Conservation (phyloP, 2,888 invertebrate genomes). For the Rhagonycha fulva region DNA sequence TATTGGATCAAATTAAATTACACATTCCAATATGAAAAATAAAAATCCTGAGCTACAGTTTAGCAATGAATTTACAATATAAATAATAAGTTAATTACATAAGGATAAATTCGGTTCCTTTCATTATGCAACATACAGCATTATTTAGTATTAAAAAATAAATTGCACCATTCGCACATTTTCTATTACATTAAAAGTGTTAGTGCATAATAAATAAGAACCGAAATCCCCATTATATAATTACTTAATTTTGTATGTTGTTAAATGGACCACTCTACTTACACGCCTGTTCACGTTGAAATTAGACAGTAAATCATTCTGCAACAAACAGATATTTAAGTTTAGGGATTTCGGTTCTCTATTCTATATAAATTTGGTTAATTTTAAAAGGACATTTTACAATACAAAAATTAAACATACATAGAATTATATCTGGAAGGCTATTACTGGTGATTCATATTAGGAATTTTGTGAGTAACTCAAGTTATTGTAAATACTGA, state of each 20-base stretch:
- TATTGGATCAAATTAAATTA: neutral
- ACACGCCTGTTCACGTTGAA: conserved; percentile 57
- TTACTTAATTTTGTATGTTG: conserved; percentile 7
- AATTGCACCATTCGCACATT: neutral
- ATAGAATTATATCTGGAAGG: neutral
- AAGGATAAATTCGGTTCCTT: conserved; percentile 36
- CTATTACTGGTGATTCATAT: neutral
- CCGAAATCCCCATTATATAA: conserved; percentile 45
- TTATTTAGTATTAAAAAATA: neutral
- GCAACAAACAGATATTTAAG: conserved; percentile 55
- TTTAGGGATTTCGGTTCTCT: conserved; percentile 51
- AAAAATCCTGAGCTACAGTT: neutral
- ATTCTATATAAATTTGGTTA: neutral
- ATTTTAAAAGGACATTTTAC: neutral
- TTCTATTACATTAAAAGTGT: conserved; percentile 1
- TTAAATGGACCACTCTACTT: conserved; percentile 5
- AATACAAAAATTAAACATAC: neutral
- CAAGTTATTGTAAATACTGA: neutral
- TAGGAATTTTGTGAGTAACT: neutral
- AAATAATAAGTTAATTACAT: conserved; percentile 19
- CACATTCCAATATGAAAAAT: neutral
- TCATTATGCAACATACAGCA: conserved; percentile 34
- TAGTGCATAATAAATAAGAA: conserved; percentile 44
- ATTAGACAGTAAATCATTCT: conserved; percentile 69
- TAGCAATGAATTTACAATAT: neutral